Base-by-base conservation (phyloP, 2,888 invertebrate genomes). In the Mimas tiliae region DNA sequence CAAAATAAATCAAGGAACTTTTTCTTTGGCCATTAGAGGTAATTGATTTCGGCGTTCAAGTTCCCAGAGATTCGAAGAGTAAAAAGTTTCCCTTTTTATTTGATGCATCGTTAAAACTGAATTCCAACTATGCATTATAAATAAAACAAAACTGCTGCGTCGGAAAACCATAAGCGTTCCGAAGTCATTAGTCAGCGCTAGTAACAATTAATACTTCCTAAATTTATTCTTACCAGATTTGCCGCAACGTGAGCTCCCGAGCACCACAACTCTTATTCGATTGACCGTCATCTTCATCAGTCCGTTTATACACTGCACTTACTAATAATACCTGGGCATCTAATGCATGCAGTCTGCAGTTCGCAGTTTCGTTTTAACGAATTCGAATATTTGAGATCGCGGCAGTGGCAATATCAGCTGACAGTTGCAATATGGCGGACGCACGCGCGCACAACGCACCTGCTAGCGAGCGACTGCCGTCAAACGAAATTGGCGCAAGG, bases 181-280 rank as follows among this genome's bases (percentile, higher is more conserved):
- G 72, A 72, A 68, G 64, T 68, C 69, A 75, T 80, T 78, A 79
- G 73, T 79, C 74, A 81, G 74, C 72, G 71, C 48, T 72, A 74
- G 75, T 73, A 75, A 76, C 72, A 73, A 75, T 75, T 76, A 75
- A 73, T 73, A 72, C 70, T 76, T 76, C 75, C 72, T 62, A 68
- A 64, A 11, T 38, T 55, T 47, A 55, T 66, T 86, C 95, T 95
- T 90, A 96, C 96, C 96, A 80, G 96, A 96, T 93, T 96, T 96
- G 85, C 96, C 96, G 87, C 96, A 96, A 82, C 95, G 94, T 79
- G 96, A 94, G 90, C 96, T 95, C 81, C 96, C 96, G 81, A 96
- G 95, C 86, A 96, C 96, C 88, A 96, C 96, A 81, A 96, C 96
- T 91, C 96, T 95, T 92, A 96, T 96, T 94, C 96, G 95, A 94